A percentile compares a stretch with the other conserved stretches of the same genome.
Evolutionary conservation across 2,113 vertebrate species (phyloP).

Genomic region (Prunella himalayana): DNA sequence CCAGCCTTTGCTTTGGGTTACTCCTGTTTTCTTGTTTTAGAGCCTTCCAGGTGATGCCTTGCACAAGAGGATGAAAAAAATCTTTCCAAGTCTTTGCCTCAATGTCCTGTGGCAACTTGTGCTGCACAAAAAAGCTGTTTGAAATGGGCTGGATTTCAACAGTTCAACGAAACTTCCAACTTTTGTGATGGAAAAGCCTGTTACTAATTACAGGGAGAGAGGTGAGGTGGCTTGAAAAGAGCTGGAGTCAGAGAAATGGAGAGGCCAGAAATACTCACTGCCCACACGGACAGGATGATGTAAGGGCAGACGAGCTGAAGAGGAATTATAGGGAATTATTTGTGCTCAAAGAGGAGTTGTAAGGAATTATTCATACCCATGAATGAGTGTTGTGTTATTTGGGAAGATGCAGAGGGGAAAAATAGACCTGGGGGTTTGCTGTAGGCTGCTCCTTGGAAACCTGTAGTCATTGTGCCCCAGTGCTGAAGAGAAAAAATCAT

Average conservation of each 20-base stretch:
- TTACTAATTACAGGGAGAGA: not conserved
- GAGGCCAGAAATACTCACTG: not conserved
- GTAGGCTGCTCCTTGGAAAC: not conserved
- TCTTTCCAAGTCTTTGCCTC: not conserved
- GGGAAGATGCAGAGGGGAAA: not conserved
- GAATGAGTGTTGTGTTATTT: not conserved
- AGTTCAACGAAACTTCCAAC: not conserved
- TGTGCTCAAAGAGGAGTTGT: not conserved
- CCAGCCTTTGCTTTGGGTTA: not conserved
- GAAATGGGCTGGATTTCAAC: not conserved
- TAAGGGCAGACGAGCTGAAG: not conserved
- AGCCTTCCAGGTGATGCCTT: not conserved
- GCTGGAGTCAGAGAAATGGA: not conserved
- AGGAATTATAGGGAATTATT: conserved; percentile 14
- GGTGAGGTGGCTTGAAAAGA: not conserved
- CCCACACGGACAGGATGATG: not conserved
- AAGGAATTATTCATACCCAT: not conserved
- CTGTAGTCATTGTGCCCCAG: not conserved
- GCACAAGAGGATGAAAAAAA: not conserved
- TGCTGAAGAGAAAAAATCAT: rapidly evolving
- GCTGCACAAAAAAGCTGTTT: not conserved
- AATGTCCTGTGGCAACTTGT: not conserved
- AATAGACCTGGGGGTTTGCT: not conserved
- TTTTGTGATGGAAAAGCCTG: not conserved
- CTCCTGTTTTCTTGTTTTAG: not conserved